Conservation (phyloP, 1,140 invertebrate genomes). For the Metopolophium dirhodum region DNA sequence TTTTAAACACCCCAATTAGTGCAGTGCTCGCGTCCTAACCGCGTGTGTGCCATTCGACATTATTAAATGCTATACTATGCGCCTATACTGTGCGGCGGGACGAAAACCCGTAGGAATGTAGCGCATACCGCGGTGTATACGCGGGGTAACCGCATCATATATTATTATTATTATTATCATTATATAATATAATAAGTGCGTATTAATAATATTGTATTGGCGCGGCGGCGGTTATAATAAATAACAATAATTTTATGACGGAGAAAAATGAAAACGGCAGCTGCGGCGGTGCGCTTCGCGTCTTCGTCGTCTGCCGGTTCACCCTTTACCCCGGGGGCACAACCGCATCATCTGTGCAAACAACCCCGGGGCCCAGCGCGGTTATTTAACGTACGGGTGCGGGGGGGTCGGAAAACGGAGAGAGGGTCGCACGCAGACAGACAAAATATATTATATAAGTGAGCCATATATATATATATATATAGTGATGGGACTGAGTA, state of each 20-base stretch:
- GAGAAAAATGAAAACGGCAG: not conserved
- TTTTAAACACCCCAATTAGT: constrained; percentile 45
- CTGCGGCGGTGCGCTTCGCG: not conserved
- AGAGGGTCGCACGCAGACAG: not conserved
- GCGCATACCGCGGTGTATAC: too few relatives aligned
- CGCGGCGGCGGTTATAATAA: not conserved
- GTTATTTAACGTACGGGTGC: constrained; percentile 45
- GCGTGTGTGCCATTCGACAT: not conserved
- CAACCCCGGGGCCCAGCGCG: constrained; percentile 32
- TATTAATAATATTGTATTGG: too few relatives aligned
- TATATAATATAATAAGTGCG: too few relatives aligned
- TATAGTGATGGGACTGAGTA: not conserved
- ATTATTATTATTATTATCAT: too few relatives aligned
- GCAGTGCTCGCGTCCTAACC: too few relatives aligned
- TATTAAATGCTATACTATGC: not conserved
- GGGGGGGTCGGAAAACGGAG: not conserved
- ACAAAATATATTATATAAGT: not conserved
- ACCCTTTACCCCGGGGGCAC: constrained; percentile 34
- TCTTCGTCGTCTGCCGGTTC: not conserved
- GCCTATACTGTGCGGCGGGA: too few relatives aligned
- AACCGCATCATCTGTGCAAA: constrained; percentile 53
- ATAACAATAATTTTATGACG: not conserved
- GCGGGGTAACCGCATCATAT: too few relatives aligned
- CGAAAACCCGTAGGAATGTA: not conserved
- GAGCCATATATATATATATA: not conserved